Evolutionary conservation across 2,888 invertebrate species (phyloP).

Genomic region (Amphipoea lucens): DNA sequence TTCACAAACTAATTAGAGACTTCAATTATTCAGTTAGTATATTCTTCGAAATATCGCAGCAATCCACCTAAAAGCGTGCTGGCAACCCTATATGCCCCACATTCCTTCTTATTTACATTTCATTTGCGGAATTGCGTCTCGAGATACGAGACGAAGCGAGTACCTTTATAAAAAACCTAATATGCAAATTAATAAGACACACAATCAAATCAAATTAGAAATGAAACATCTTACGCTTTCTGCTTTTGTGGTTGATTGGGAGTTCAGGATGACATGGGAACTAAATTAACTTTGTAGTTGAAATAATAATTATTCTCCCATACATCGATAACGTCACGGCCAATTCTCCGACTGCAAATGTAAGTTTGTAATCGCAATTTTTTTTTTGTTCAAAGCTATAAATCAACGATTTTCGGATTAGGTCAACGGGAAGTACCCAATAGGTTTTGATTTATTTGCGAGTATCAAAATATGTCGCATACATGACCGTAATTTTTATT

Average conservation of each 20-base stretch:
- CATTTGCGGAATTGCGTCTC: slow-evolving; percentile 78
- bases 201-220: slow-evolving; percentile 35
- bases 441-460: too few species aligned
- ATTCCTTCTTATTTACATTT: slow-evolving; percentile 82
- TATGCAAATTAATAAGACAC: slow-evolving; percentile 50
- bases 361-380: too few species aligned
- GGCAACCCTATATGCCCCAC: slow-evolving; percentile 66
- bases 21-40: slow-evolving; percentile 7
- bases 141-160: slow-evolving; percentile 52
- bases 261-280: not conserved
- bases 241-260: not conserved
- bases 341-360: too few species aligned
- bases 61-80: slow-evolving; percentile 24
- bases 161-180: slow-evolving; percentile 33
- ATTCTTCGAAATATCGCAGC: slow-evolving; percentile 12
- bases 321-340: too few species aligned
- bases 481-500: too few species aligned
- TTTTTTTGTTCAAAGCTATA: too few species aligned
- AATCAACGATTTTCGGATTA: too few species aligned
- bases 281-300: too few species aligned
- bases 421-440: too few species aligned
- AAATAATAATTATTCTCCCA: too few species aligned
- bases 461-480: too few species aligned
- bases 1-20: too few species aligned
- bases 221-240: not conserved